Conservation (phyloP, 2,888 invertebrate genomes). For the Tipula helvola region DNA sequence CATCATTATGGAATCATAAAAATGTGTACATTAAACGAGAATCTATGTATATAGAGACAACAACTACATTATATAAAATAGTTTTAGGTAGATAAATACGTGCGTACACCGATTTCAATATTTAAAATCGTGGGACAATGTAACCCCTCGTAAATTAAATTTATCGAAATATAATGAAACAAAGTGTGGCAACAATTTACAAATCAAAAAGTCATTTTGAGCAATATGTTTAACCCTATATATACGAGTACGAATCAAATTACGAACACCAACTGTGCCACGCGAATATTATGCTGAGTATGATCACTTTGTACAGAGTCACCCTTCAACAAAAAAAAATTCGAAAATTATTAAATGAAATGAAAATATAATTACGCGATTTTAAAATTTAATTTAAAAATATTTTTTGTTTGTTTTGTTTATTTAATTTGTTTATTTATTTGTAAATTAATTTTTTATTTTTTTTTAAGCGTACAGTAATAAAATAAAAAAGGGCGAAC, state of each 20-base stretch:
- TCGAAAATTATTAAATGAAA: not conserved
- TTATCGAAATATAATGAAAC: not conserved
- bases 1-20: not conserved
- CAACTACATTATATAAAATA: not conserved
- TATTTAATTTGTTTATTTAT: not conserved
- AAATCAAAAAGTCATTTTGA: constrained; percentile 8
- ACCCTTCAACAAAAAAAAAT: not conserved
- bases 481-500: not conserved
- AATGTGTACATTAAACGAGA: not conserved
- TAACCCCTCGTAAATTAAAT: not conserved
- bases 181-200: constrained; percentile 10
- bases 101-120: not conserved
- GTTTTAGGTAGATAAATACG: not conserved
- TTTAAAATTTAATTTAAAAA: not conserved
- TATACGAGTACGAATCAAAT: not conserved
- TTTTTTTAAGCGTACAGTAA: not conserved
- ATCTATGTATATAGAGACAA: not conserved
- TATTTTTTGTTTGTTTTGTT: not conserved
- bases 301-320: not conserved
- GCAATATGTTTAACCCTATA: not conserved
- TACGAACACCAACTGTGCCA: not conserved
- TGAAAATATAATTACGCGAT: not conserved
- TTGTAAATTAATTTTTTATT: not conserved
- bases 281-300: not conserved
- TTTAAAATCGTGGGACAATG: not conserved